phyloP scores from a whole-genome alignment of 2,113 vertebrate genomes.

The Apus apus region DNA sequence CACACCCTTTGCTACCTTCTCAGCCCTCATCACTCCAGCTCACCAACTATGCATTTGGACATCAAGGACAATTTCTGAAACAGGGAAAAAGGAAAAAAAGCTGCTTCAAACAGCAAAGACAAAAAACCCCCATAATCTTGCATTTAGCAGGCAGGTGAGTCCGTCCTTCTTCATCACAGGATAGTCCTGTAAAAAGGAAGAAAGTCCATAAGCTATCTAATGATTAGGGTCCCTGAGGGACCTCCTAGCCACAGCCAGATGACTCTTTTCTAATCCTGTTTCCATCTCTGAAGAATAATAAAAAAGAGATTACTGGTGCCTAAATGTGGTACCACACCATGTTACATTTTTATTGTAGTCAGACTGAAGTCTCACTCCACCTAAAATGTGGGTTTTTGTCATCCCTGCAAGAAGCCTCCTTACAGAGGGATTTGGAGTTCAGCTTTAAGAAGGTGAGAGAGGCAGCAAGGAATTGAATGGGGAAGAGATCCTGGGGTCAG shows the following conservation, averaged over 20 bases:
- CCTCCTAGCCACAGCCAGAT: background rate
- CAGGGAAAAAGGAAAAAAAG: background rate
- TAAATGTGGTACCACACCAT: accelerated
- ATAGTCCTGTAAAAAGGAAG: background rate
- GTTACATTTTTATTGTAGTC: background rate
- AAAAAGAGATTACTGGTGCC: background rate
- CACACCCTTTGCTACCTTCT: background rate
- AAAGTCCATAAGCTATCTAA: background rate
- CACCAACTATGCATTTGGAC: background rate
- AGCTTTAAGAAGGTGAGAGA: background rate
- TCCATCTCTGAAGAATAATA: background rate
- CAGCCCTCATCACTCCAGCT: background rate
- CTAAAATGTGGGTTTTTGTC: background rate
- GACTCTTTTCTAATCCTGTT: background rate
- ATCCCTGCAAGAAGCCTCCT: background rate
- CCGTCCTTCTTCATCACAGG: background rate
- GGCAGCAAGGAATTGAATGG: background rate
- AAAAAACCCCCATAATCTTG: no score
- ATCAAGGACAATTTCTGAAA: background rate
- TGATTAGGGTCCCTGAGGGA: background rate
- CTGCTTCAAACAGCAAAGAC: background rate
- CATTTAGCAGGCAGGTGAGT: background rate
- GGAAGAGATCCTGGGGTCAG: background rate
- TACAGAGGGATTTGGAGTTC: background rate
- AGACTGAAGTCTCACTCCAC: background rate